These are phyloP conservation scores for Oxygymnocypris stewartii DNA, from an alignment of 2,113 vertebrate species.

Conservation along the genomic window DNA sequence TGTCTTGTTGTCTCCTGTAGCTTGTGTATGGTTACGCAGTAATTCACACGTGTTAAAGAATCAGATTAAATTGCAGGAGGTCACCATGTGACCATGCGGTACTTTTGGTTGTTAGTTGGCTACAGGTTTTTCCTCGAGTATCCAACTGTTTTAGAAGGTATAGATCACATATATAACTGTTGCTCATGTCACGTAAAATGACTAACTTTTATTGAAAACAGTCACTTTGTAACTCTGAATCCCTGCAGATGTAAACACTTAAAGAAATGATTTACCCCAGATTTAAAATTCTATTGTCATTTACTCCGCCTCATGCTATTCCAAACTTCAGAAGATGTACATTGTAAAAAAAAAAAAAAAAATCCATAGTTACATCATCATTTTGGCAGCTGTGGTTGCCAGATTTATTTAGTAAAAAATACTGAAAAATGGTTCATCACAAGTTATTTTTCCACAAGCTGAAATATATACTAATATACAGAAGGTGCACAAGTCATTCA, in stretches of 20 bases:
- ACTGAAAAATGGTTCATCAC: too few relatives aligned
- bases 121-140: background rate
- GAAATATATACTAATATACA: too few relatives aligned
- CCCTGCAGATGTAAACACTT: background rate
- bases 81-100: background rate
- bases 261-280: background rate
- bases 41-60: background rate
- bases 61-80: background rate
- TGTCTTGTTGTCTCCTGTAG: background rate
- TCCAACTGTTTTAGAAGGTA: background rate
- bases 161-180: background rate
- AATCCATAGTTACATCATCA: too few relatives aligned
- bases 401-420: too few relatives aligned
- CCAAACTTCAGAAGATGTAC: background rate
- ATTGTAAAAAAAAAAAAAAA: too few relatives aligned
- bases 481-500: too few relatives aligned
- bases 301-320: background rate
- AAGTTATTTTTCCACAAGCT: too few relatives aligned
- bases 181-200: background rate
- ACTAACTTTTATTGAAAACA: background rate
- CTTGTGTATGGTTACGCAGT: background rate
- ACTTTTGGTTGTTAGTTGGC: background rate
- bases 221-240: background rate
- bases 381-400: too few relatives aligned
- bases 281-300: background rate